Evolutionary conservation across 2,113 vertebrate genomes (phyloP), one percentile per base, ranked within the genome.

Genomic region (Lycocorax pyrrhopterus): DNA sequence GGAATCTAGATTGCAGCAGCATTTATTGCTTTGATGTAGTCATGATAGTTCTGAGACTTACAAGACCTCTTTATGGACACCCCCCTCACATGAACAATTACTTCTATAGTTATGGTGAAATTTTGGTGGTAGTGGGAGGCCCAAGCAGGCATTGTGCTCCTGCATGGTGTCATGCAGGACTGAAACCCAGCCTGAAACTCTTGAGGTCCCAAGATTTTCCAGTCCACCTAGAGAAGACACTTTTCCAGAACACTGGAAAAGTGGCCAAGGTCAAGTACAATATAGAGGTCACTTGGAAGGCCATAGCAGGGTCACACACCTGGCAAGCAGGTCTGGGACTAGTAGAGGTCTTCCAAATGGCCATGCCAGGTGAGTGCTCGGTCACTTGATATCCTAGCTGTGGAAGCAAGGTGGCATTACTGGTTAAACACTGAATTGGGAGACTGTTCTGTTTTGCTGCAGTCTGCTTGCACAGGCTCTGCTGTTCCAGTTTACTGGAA

Each of bases 331-430:
- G 43, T 33, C 20, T 74, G 18, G 15, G 20, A 33, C 37, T 77
- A 46, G 58, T 37, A 69, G 52, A 77, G 37, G n/a, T 4, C 59
- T 92, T 83, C 32, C 58, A 44, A 46, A 76, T 37, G n/a, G 46
- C 51, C 8, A 4, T 49, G 49, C 30, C 2, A 12, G 22, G 4
- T 10, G 27, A 20, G 8, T 58, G 43, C 17, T 51, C 1, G 0
- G 41, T 76, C 44, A 52, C 32, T 56, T 3, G 3, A 16, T 41
- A 59, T 33, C 14, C 35, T 63, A 56, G 7, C 39, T 72, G 37
- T 63, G 60, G 18, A 6, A 85, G 19, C 9, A 66, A 74, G 13
- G 11, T 52, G 47, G 4, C 17, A 19, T 71, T 87, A 55, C 18
- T 49, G 10, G 7, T 58, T 60, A 69, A 68, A 35, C 52, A 56